Conservation (phyloP, 1,140 invertebrate genomes). For the Drosophila elegans region DNA sequence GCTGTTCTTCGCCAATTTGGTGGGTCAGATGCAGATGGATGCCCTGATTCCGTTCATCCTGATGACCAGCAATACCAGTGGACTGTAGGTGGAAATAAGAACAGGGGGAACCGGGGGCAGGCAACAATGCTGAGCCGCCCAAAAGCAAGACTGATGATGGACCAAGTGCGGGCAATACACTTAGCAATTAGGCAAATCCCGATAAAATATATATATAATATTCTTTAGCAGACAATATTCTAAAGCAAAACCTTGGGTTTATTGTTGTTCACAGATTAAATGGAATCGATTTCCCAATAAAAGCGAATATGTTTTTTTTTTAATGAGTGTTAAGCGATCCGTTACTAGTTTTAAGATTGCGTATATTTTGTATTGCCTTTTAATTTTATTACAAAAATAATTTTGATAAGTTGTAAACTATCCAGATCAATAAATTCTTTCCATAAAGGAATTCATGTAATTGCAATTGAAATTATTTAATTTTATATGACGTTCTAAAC, state of each 20-base stretch:
- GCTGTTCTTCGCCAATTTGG: slow-evolving; percentile 94
- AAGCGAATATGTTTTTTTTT: slow-evolving; percentile 1
- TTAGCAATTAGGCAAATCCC: slow-evolving; percentile 48
- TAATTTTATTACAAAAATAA: background rate
- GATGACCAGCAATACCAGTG: slow-evolving; percentile 88
- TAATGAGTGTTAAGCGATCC: no score
- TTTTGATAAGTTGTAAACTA: background rate
- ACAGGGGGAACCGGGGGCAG: background rate
- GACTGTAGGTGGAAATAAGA: slow-evolving; percentile 33
- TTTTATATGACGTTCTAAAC: no score
- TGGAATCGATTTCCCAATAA: slow-evolving; percentile 14
- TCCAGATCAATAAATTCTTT: no score
- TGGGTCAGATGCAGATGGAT: slow-evolving; percentile 96
- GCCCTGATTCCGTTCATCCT: slow-evolving; percentile 96
- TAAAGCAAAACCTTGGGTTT: slow-evolving; percentile 11
- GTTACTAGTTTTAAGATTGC: background rate
- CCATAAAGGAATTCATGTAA: no score
- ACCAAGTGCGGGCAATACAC: slow-evolving; percentile 72
- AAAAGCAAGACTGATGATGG: slow-evolving; percentile 68
- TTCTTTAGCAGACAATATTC: slow-evolving; percentile 29
- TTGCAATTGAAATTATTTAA: no score
- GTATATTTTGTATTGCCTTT: background rate
- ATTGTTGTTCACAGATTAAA: slow-evolving; percentile 19
- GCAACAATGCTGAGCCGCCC: slow-evolving; percentile 1
- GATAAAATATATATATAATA: slow-evolving; percentile 26